phyloP scores from a whole-genome alignment of 2,888 invertebrate species.

The Vandiemenella viatica region DNA sequence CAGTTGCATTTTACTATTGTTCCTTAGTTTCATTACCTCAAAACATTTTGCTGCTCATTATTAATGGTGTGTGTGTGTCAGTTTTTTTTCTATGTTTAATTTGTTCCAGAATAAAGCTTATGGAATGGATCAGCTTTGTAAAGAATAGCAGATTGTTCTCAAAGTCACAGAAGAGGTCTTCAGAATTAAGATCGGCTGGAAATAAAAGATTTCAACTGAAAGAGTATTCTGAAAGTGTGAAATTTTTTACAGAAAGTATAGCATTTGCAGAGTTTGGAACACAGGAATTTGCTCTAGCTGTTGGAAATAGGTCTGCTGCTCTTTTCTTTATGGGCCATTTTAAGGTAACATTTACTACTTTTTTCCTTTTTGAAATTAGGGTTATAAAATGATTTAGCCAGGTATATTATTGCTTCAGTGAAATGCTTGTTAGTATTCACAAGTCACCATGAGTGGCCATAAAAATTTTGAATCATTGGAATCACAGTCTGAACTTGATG shows the following conservation, averaged over 20 bases:
- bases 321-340: slow-evolving; percentile 41
- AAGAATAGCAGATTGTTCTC: not conserved
- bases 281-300: slow-evolving; percentile 42
- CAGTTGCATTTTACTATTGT: too few relatives aligned
- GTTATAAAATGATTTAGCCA: too few relatives aligned
- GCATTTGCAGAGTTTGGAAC: slow-evolving; percentile 38
- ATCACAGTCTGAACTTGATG: too few relatives aligned
- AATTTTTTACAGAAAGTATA: slow-evolving; percentile 46
- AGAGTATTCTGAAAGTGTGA: slow-evolving; percentile 30
- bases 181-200: slow-evolving; percentile 4
- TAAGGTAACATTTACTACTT: slow-evolving; percentile 36
- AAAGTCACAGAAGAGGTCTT: slow-evolving; percentile 2
- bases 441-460: too few relatives aligned
- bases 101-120: slow-evolving; percentile 7
- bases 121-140: slow-evolving; percentile 7
- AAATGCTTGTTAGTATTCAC: too few relatives aligned
- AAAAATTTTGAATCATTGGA: too few relatives aligned
- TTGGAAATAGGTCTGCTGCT: slow-evolving; percentile 55
- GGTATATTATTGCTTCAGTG: too few relatives aligned
- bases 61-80: too few relatives aligned
- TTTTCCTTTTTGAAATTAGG: too few relatives aligned
- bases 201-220: slow-evolving; percentile 6
- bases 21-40: too few relatives aligned
- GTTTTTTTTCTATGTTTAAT: too few relatives aligned
- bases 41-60: too few relatives aligned